Conservation (phyloP, 1,140 invertebrate genomes). For the Vollenhovia emeryi region DNA sequence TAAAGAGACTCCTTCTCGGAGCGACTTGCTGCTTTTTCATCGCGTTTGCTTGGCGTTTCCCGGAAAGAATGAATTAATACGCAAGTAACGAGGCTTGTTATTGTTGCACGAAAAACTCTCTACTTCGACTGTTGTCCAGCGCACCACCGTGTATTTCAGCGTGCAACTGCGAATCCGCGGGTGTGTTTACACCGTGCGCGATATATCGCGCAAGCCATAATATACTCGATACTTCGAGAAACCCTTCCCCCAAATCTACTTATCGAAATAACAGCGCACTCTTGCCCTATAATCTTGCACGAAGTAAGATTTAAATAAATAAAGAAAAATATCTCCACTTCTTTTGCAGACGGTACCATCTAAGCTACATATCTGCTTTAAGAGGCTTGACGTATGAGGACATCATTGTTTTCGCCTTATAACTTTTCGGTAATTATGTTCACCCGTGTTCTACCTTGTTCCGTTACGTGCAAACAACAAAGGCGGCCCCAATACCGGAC, state of each 20-base stretch:
- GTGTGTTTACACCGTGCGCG: background rate
- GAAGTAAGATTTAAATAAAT: background rate
- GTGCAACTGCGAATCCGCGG: background rate
- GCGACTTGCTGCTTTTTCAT: constrained; percentile 53
- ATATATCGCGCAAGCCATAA: background rate
- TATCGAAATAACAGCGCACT: background rate
- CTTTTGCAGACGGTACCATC: background rate
- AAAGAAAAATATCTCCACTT: background rate
- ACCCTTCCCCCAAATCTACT: background rate
- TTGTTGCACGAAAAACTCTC: constrained; percentile 30
- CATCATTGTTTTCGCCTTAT: background rate
- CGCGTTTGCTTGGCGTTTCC: constrained; percentile 25
- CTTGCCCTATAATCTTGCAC: background rate
- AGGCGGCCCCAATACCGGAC: background rate
- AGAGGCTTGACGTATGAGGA: background rate
- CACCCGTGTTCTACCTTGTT: background rate
- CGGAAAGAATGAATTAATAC: constrained; percentile 57
- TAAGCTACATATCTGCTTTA: background rate
- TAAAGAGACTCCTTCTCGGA: constrained; percentile 43
- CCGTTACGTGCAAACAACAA: background rate
- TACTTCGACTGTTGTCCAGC: background rate
- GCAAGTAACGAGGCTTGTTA: constrained; percentile 58
- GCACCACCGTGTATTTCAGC: background rate
- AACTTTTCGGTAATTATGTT: background rate
- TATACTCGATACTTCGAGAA: background rate